phyloP scores from a whole-genome alignment of 1,140 invertebrate species.

The Phortica variegata region DNA sequence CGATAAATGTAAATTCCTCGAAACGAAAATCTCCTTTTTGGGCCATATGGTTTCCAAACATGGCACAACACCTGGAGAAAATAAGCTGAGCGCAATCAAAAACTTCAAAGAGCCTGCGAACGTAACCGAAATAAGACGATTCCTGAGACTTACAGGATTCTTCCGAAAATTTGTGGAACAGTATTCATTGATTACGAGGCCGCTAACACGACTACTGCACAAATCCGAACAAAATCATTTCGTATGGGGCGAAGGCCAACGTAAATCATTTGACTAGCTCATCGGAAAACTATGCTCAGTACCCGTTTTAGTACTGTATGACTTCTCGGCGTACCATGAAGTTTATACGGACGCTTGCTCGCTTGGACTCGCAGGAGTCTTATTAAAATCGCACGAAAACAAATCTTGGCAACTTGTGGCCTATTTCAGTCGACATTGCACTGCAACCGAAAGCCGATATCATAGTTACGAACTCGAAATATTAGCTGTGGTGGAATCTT shows the following conservation, averaged over 20 bases:
- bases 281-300: conserved; percentile 18
- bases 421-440: conserved; percentile 55
- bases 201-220: conserved; percentile 19
- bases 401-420: conserved; percentile 40
- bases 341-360: conserved; percentile 41
- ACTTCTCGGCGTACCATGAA: conserved; percentile 17
- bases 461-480: too few relatives aligned
- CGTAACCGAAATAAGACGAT: conserved; percentile 20
- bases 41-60: too few relatives aligned
- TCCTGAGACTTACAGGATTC: conserved; percentile 25
- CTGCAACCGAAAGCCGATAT: conserved; percentile 49
- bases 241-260: conserved; percentile 8
- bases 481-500: too few relatives aligned
- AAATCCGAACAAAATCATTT: conserved; percentile 18
- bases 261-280: conserved; percentile 17
- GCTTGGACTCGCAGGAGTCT: conserved; percentile 29
- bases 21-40: too few relatives aligned
- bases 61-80: too few relatives aligned
- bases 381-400: conserved; percentile 42
- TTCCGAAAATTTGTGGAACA: conserved; percentile 30
- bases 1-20: conserved; percentile 20
- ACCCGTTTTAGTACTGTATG: too few relatives aligned
- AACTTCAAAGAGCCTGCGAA: conserved; percentile 18
- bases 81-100: too few relatives aligned
- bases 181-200: conserved; percentile 26